Percentiles rank a stretch among this genome's conserved stretches.
These are phyloP conservation scores for Halocaridina rubra DNA, from an alignment of 2,888 invertebrate species.

Conservation along the genomic window DNA sequence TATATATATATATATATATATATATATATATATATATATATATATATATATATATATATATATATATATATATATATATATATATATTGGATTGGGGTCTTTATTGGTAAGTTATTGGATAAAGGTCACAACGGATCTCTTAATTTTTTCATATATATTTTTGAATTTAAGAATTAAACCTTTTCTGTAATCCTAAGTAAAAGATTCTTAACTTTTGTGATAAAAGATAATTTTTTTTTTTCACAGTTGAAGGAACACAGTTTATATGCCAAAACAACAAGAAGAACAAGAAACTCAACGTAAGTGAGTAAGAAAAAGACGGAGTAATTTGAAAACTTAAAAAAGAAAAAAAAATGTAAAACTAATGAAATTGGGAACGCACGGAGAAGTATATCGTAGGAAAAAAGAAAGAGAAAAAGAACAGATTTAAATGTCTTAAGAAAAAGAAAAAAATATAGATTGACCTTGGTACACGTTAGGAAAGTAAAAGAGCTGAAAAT, in stretches of 20 bases:
- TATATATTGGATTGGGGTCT: not conserved
- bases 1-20: conserved; percentile 19
- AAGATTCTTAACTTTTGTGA: too few species aligned
- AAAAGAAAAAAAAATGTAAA: not conserved
- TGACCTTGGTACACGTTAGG: too few species aligned
- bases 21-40: not conserved
- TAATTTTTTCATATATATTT: not conserved
- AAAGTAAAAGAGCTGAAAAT: too few species aligned
- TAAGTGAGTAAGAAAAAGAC: not conserved
- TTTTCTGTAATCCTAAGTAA: too few species aligned
- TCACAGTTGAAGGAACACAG: too few species aligned
- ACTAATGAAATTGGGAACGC: not conserved
- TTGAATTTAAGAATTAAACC: not conserved
- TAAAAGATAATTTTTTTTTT: too few species aligned
- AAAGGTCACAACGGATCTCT: not conserved
- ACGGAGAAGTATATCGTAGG: not conserved
- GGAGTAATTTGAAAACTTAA: not conserved
- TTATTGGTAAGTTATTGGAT: not conserved
- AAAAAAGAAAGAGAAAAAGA: not conserved
- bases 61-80: conserved; percentile 12
- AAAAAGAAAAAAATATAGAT: not conserved
- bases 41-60: conserved; percentile 15
- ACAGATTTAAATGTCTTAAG: not conserved
- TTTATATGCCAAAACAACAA: not conserved
- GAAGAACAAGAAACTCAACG: not conserved